These are phyloP conservation scores for Salminus brasiliensis DNA, from an alignment of 2,113 vertebrate species.

Conservation along the genomic window DNA sequence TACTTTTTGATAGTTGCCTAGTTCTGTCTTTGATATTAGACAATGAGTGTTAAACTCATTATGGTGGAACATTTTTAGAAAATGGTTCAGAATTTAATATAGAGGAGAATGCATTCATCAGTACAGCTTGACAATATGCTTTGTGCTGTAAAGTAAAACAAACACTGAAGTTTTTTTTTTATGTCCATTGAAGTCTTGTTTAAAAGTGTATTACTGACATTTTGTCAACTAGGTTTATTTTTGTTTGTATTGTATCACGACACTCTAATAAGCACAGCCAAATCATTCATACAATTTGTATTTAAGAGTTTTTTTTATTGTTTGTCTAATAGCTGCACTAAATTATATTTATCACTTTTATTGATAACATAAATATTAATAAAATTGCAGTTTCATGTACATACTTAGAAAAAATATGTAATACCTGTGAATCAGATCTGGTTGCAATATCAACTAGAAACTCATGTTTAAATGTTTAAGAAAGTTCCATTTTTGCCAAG, in stretches of 20 bases:
- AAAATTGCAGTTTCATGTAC: constrained; percentile 8
- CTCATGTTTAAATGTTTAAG: constrained; percentile 11
- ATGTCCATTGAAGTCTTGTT: constrained; percentile 22
- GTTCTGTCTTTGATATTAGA: neutral
- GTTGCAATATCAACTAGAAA: neutral
- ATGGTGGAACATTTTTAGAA: neutral
- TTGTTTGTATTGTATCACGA: constrained; percentile 20
- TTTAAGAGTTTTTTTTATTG: neutral
- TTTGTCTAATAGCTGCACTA: constrained; percentile 23
- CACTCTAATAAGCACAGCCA: constrained; percentile 39
- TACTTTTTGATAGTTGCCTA: constrained; percentile 20
- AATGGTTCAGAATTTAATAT: constrained; percentile 2
- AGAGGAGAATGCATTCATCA: neutral
- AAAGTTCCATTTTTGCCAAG: constrained; percentile 1
- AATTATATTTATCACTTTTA: constrained; percentile 31
- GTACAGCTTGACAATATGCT: constrained; percentile 3
- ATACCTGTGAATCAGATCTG: neutral
- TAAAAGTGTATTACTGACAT: constrained; percentile 34
- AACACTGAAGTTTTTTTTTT: constrained; percentile 14
- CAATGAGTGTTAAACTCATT: constrained; percentile 6
- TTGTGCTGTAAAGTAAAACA: neutral
- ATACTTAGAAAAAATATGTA: neutral
- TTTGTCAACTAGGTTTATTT: constrained; percentile 24
- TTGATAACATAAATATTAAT: constrained; percentile 25
- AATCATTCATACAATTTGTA: constrained; percentile 23